A percentile compares a stretch with the other conserved stretches of the same genome.
Conservation (phyloP, 2,797 vertebrate genomes). For the Pelochelys cantorii region DNA sequence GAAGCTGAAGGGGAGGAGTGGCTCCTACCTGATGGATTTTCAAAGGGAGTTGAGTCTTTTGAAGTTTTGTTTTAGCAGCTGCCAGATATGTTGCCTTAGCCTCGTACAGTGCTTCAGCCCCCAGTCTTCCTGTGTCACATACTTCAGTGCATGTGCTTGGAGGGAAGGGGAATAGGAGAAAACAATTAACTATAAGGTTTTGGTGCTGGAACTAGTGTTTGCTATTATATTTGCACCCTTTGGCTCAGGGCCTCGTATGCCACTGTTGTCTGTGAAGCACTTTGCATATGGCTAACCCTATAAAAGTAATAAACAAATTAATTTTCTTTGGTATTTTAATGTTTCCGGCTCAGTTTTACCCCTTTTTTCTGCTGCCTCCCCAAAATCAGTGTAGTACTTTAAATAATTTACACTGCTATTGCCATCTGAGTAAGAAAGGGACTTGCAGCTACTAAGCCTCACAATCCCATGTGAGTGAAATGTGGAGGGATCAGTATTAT, state of each 20-base stretch:
- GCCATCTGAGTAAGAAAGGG: not conserved
- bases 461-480: not conserved
- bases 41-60: constrained; percentile 89
- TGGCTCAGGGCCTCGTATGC: not conserved
- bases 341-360: not conserved
- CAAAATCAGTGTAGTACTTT: not conserved
- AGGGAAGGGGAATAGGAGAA: constrained; percentile 36
- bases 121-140: constrained; percentile 37
- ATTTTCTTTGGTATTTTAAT: constrained; percentile 23
- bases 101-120: constrained; percentile 71
- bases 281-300: not conserved
- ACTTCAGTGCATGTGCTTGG: constrained; percentile 57
- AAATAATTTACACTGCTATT: not conserved
- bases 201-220: constrained; percentile 12
- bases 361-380: not conserved
- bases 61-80: constrained; percentile 91
- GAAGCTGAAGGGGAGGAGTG: constrained; percentile 88
- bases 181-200: constrained; percentile 8
- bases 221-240: constrained; percentile 36
- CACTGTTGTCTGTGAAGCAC: not conserved
- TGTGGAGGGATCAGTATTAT: not conserved
- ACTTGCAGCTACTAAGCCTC: not conserved
- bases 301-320: not conserved
- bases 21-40: constrained; percentile 85
- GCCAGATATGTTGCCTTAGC: constrained; percentile 93